These are phyloP conservation scores for Acleris emargana DNA, from an alignment of 2,888 invertebrate genomes.

Conservation along the genomic window DNA sequence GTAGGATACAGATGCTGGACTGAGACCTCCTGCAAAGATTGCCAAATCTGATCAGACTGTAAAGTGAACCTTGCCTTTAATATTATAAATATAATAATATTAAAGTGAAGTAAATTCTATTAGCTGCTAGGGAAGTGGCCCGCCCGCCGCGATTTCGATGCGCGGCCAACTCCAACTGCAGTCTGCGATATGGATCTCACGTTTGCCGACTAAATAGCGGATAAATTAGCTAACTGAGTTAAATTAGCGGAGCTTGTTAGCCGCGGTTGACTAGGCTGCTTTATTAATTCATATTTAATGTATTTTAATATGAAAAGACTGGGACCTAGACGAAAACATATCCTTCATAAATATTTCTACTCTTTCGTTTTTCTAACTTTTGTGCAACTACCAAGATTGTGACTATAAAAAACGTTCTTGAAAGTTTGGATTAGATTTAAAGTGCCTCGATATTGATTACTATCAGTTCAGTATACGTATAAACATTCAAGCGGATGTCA, in stretches of 20 bases:
- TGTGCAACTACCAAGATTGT: background rate
- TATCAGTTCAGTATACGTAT: background rate
- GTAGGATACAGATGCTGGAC: no score
- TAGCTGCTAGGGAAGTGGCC: slow-evolving; percentile 51
- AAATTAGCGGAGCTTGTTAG: slow-evolving; percentile 65
- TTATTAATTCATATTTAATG: slow-evolving; percentile 17
- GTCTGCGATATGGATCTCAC: slow-evolving; percentile 78
- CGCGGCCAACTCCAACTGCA: slow-evolving; percentile 66
- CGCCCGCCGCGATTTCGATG: slow-evolving; percentile 70
- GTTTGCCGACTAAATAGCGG: slow-evolving; percentile 78
- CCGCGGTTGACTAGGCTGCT: slow-evolving; percentile 30
- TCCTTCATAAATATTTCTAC: no score
- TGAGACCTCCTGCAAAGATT: no score
- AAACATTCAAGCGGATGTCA: background rate
- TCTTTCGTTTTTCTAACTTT: no score
- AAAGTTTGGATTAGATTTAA: no score
- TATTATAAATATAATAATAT: slow-evolving; percentile 31
- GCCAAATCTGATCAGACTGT: no score
- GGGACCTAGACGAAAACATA: no score
- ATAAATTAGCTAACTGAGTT: slow-evolving; percentile 77
- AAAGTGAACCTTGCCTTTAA: background rate
- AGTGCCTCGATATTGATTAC: background rate
- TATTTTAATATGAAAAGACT: background rate
- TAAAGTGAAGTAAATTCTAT: slow-evolving; percentile 40
- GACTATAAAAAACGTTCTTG: no score